Percentiles rank a stretch among this genome's conserved stretches.
phyloP scores from a whole-genome alignment of 2,113 vertebrate species.

The Cephalopterus ornatus region DNA sequence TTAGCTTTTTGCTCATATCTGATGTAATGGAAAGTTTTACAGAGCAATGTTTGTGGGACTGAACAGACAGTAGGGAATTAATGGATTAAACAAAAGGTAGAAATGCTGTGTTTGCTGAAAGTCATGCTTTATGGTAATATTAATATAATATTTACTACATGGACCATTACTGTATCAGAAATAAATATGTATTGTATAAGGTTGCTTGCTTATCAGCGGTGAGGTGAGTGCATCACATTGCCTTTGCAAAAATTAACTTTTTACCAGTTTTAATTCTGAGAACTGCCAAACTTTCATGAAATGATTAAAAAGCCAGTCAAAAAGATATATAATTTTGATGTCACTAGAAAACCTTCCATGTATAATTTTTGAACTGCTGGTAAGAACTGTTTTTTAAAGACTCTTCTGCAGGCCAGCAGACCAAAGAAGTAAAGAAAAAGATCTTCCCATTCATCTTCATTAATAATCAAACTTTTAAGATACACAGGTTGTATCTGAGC shows the following conservation, averaged over 20 bases:
- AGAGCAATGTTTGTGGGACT: neutral
- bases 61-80: neutral
- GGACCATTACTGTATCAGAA: neutral
- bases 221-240: neutral
- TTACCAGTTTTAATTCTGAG: neutral
- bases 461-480: neutral
- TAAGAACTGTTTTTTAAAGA: neutral
- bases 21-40: constrained; percentile 1
- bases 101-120: neutral
- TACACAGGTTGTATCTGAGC: neutral
- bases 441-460: neutral
- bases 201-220: neutral
- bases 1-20: neutral
- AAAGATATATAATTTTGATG: neutral
- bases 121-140: neutral
- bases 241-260: neutral
- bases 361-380: neutral
- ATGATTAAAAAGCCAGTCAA: neutral
- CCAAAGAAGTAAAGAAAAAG: neutral
- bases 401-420: neutral
- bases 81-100: neutral
- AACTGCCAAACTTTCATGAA: neutral
- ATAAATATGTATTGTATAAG: neutral
- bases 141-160: neutral
- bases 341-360: neutral